phyloP scores from a whole-genome alignment of 2,797 vertebrate species.

The Ptychobarbus kaznakovi region DNA sequence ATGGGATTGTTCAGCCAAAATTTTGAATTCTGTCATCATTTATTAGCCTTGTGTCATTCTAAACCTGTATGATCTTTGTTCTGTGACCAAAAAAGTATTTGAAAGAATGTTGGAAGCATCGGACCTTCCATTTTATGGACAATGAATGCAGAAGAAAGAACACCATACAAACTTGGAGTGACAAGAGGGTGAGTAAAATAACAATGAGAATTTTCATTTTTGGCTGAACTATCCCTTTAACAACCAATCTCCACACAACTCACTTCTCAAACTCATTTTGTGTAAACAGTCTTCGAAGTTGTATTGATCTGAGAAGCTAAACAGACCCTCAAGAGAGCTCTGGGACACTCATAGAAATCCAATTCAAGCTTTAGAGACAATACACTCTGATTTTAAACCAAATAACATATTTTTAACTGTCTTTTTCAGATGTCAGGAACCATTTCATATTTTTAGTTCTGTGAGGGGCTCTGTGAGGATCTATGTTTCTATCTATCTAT shows the following conservation, averaged over 20 bases:
- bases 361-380: not conserved
- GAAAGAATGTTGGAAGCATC: not conserved
- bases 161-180: not conserved
- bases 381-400: not conserved
- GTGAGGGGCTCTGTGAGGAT: not conserved
- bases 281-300: not conserved
- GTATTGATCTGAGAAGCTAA: conserved; percentile 19
- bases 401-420: not conserved
- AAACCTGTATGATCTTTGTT: not conserved
- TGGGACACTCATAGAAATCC: conserved; percentile 4
- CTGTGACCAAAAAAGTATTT: not conserved
- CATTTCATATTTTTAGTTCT: not conserved
- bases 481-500: not conserved
- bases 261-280: conserved; percentile 1
- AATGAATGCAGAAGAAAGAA: not conserved
- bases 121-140: not conserved
- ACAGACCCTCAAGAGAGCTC: conserved; percentile 3
- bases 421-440: not conserved
- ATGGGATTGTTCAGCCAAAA: not conserved
- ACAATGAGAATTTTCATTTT: not conserved
- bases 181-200: not conserved
- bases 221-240: not conserved
- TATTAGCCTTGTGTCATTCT: not conserved
- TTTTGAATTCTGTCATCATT: not conserved
- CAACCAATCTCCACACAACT: not conserved